These are phyloP conservation scores for Ametastegia equiseti DNA, from an alignment of 2,888 invertebrate genomes.

Conservation along the genomic window DNA sequence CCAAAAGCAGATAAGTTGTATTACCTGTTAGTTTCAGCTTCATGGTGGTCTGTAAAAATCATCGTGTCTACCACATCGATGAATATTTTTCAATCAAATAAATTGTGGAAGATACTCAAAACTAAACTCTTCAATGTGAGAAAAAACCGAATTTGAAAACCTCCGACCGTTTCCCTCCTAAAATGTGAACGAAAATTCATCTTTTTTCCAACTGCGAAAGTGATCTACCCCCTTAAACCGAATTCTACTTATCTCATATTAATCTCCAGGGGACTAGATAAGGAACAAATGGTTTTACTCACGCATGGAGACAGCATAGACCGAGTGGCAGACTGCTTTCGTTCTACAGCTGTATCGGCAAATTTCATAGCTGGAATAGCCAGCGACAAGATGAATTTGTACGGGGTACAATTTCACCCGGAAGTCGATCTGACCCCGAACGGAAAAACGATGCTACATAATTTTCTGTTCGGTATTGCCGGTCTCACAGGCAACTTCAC, in stretches of 20 bases:
- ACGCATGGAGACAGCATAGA: conserved; percentile 99
- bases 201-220: too few relatives aligned
- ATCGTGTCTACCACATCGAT: too few relatives aligned
- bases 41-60: too few relatives aligned
- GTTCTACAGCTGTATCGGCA: conserved; percentile 90
- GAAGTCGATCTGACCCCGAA: conserved; percentile 97
- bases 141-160: too few relatives aligned
- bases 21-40: too few relatives aligned
- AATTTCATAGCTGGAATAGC: conserved; percentile 93
- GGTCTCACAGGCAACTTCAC: conserved; percentile 93
- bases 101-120: too few relatives aligned
- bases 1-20: too few relatives aligned
- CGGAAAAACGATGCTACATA: conserved; percentile 94
- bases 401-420: conserved; percentile 99
- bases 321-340: conserved; percentile 92
- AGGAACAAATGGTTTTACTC: conserved; percentile 92
- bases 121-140: too few relatives aligned
- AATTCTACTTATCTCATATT: conserved; percentile 40
- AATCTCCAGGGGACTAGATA: conserved; percentile 88
- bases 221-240: too few relatives aligned
- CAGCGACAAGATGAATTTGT: conserved; percentile 92
- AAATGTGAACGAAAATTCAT: too few relatives aligned
- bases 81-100: too few relatives aligned
- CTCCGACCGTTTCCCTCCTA: too few relatives aligned
- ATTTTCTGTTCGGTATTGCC: conserved; percentile 95